A percentile compares a stretch with the other conserved stretches of the same genome.
These are phyloP conservation scores for Ceratoteleas bidentatus DNA, from an alignment of 1,140 invertebrate genomes.

Conservation along the genomic window DNA sequence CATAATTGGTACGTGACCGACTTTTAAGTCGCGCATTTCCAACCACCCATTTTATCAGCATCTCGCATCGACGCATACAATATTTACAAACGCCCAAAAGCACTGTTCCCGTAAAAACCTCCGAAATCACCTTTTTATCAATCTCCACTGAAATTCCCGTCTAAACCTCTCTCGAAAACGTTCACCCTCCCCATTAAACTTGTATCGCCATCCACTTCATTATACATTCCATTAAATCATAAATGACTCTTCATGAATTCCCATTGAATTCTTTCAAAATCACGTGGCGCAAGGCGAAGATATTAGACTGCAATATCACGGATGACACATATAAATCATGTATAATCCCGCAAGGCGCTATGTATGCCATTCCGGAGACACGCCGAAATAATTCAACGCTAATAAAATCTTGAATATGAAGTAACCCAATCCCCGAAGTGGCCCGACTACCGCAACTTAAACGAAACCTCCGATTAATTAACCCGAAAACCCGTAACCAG, in stretches of 20 bases:
- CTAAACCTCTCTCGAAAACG: too few relatives aligned
- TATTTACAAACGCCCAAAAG: too few relatives aligned
- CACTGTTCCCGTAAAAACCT: too few relatives aligned
- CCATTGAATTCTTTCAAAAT: constrained; percentile 26
- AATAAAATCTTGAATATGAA: constrained; percentile 50
- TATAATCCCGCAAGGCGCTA: constrained; percentile 29
- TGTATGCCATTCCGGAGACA: constrained; percentile 10
- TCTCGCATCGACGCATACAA: too few relatives aligned
- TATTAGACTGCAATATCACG: constrained; percentile 33
- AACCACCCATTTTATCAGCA: too few relatives aligned
- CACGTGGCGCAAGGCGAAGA: constrained; percentile 11
- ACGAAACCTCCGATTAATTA: constrained; percentile 28
- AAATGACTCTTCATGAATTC: constrained; percentile 14
- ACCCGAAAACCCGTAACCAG: neutral
- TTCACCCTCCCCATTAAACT: too few relatives aligned
- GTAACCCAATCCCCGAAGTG: constrained; percentile 3
- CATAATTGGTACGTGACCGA: too few relatives aligned
- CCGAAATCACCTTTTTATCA: too few relatives aligned
- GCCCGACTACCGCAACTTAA: constrained; percentile 29
- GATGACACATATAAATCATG: constrained; percentile 47
- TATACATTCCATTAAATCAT: constrained; percentile 10
- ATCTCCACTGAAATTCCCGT: too few relatives aligned
- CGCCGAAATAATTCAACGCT: constrained; percentile 45
- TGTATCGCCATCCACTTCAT: constrained; percentile 1
- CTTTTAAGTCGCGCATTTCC: too few relatives aligned